Evolutionary conservation across 2,113 vertebrate genomes (phyloP).

Genomic region (Octodon degus): DNA sequence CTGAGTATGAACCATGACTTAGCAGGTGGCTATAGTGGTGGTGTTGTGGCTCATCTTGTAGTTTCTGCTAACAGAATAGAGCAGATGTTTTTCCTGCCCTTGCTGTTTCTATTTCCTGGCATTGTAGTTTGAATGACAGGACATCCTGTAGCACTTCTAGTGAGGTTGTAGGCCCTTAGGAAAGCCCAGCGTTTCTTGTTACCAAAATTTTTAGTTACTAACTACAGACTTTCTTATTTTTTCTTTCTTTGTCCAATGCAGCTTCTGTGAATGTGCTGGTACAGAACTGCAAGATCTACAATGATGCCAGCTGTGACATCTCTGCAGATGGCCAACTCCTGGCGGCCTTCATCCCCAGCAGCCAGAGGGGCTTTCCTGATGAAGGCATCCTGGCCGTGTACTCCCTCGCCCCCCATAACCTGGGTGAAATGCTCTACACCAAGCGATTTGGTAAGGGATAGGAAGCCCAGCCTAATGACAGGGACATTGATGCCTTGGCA

Average conservation of each 20-base stretch:
- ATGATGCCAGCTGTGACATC: slow-evolving; percentile 98
- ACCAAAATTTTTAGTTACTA: slow-evolving; percentile 35
- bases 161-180: not conserved
- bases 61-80: slow-evolving; percentile 2
- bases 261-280: slow-evolving; percentile 98
- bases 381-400: slow-evolving; percentile 98
- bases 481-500: slow-evolving; percentile 17
- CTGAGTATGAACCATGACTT: slow-evolving; percentile 28
- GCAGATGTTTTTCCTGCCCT: not conserved
- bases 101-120: not conserved
- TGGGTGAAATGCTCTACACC: slow-evolving; percentile 99
- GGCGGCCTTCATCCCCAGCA: slow-evolving; percentile 98
- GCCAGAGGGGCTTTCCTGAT: slow-evolving; percentile 97
- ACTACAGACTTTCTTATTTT: not conserved
- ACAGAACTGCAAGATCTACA: slow-evolving; percentile 99
- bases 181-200: slow-evolving; percentile 36
- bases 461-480: slow-evolving; percentile 56
- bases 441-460: slow-evolving; percentile 95
- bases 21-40: not conserved
- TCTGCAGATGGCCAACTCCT: slow-evolving; percentile 97
- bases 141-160: not conserved
- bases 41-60: not conserved
- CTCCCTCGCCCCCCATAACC: slow-evolving; percentile 97
- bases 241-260: slow-evolving; percentile 80
- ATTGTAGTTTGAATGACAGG: slow-evolving; percentile 40